A percentile compares a stretch with the other conserved stretches of the same genome.
Conservation (phyloP, 2,113 vertebrate genomes). For the Eupsittula cactorum region DNA sequence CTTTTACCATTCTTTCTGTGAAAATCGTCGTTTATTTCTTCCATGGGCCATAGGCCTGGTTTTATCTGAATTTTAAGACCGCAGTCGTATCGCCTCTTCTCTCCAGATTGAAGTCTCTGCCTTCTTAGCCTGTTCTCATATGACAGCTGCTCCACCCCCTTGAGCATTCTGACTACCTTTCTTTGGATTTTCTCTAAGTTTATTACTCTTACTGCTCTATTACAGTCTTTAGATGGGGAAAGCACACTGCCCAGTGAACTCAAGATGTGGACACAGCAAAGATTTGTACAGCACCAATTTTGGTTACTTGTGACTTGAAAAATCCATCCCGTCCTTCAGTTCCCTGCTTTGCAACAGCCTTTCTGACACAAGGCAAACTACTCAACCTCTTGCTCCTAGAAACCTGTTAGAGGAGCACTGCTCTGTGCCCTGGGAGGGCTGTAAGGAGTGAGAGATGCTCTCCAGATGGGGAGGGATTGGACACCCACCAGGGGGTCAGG, state of each 20-base stretch:
- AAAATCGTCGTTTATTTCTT: not conserved
- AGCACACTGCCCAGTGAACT: not conserved
- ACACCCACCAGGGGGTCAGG: not conserved
- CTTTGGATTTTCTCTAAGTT: not conserved
- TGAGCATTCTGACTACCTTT: not conserved
- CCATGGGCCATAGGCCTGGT: not conserved
- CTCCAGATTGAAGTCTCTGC: not conserved
- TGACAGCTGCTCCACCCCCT: not conserved
- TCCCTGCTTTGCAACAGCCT: not conserved
- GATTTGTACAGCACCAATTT: not conserved
- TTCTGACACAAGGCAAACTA: not conserved
- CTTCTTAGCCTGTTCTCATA: not conserved
- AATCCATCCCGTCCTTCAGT: not conserved
- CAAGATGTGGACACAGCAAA: not conserved
- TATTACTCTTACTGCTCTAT: not conserved
- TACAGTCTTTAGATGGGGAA: not conserved
- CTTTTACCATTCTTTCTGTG: not conserved
- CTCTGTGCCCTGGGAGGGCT: not conserved
- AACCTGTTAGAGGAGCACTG: not conserved
- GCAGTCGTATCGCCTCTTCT: not conserved
- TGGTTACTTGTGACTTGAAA: not conserved
- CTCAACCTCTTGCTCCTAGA: not conserved
- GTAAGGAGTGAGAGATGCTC: not conserved
- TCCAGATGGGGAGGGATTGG: not conserved
- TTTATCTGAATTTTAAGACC: not conserved